Evolutionary conservation across 2,113 vertebrate genomes (phyloP), one percentile per base, ranked within the genome.

Genomic region (Piprites chloris): DNA sequence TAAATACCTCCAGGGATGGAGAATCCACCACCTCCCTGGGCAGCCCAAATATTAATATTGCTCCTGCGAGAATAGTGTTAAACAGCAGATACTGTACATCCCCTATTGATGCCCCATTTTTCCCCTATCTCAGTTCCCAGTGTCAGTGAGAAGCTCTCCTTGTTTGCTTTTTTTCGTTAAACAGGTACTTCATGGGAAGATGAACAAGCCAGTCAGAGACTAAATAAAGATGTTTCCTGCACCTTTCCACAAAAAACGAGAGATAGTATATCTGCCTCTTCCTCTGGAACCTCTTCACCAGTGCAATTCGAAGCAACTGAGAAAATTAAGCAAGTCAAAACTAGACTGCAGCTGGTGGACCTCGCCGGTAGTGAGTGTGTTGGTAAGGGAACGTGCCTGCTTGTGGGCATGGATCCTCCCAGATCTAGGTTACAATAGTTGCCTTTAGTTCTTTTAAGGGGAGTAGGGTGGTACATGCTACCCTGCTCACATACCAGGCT

Each of bases 331-430:
- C 95, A 87, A 22, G 94, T 97, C 89, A 97, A 41, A 89, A 98
- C 98, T 12, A 98, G 96, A 77, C 92, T 99, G 93, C 98, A 98
- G 96, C 97, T 99, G 71, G 98, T 99, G 93, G 98, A 99, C 94
- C 97, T 99, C 93, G 98, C 98, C 2, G 98, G 99, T 42, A 99
- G 98, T 0, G 98, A 99, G 96, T 98, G 98, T 82, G 97, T 94
- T 0, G 98, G 99, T 99, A 94, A 97, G 98, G 1, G 4, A 58
- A 35, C 1, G 0, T 14, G 9, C 19, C 44, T 75, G 42, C 50
- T 35, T 2, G 1, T 27, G 44, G 72, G 62, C 63, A 65, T 1
- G 14, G 63, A 52, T 47, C 52, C 41, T 81, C 18, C 6, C 2
- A 9, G 47, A 41, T 61, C 47, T 5, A 7, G 52, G 41, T 66